Evolutionary conservation across 2,113 vertebrate species (phyloP), one percentile per base, ranked within the genome.

Genomic region (Danionella cerebrum): DNA sequence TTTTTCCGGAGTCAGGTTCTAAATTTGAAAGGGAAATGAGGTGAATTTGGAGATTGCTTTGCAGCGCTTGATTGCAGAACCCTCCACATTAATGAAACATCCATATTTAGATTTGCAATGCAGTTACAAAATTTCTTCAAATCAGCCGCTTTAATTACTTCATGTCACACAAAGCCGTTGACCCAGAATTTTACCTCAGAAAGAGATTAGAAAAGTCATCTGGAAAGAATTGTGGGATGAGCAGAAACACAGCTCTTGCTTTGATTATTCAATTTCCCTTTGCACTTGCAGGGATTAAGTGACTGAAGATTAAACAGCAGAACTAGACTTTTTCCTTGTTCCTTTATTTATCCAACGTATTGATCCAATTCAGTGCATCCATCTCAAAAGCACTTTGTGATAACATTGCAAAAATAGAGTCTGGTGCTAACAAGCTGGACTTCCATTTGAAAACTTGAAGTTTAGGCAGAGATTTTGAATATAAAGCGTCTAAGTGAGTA

Each of bases 231-330:
- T 27, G 50, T 54, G 14, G 64, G 39, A 52, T 39, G 59, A 55
- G 27, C 70, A 52, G 35, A 36, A 63, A 63, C 41, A 47, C 51
- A 65, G 51, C 41, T 27, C 42, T n/a, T 22, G 47, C 63, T 74
- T 70, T 67, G 63, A 71, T 75, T 70, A 75, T 75, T 75, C 33
- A 47, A 51, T 71, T 75, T 71, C 50, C 54, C 47, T 36, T 14
- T 53, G 45, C 69, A 55, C 47, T 75, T 41, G 50, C 60, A 51
- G 35, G 64, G 69, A 71, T 75, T 75, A 67, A 67, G 64, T 58
- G 50, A 67, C 55, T 68, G 51, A 55, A 47, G 41, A 39, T 71
- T 55, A 63, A 75, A 71, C 57, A 57, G 73, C 55, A 63, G 48
- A 41, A 74, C 66, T 62, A 50, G 39, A 45, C 18, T 54, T 10